A percentile compares a stretch with the other conserved stretches of the same genome.
Conservation (phyloP, 2,888 invertebrate species). For the Meiosimyza platycephala region DNA sequence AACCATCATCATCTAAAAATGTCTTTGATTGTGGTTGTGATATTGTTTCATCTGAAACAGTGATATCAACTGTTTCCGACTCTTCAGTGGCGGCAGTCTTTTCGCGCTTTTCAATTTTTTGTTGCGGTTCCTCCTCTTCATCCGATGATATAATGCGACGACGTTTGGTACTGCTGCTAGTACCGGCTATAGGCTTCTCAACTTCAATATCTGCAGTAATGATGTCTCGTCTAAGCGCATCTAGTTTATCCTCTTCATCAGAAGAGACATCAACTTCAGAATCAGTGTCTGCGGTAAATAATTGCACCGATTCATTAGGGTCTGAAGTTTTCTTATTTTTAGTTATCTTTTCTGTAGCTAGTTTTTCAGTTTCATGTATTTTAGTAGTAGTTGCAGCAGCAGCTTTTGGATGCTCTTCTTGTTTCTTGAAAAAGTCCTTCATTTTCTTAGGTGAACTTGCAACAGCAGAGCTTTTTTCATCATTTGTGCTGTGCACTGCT, state of each 20-base stretch:
- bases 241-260: constrained; percentile 62
- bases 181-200: constrained; percentile 43
- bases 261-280: constrained; percentile 51
- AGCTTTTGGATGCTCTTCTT: constrained; percentile 39
- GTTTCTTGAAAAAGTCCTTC: constrained; percentile 49
- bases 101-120: constrained; percentile 46
- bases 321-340: constrained; percentile 31
- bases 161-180: constrained; percentile 42
- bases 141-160: constrained; percentile 62
- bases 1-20: constrained; percentile 63
- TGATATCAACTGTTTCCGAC: constrained; percentile 11
- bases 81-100: not conserved
- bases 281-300: constrained; percentile 48
- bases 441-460: constrained; percentile 48
- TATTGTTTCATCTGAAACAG: constrained; percentile 39
- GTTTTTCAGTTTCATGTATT: not conserved
- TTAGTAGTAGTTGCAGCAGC: constrained; percentile 39
- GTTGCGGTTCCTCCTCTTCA: constrained; percentile 51
- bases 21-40: constrained; percentile 53
- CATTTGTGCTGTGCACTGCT: constrained; percentile 22
- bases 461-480: constrained; percentile 36
- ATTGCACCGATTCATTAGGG: constrained; percentile 56
- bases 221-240: constrained; percentile 55
- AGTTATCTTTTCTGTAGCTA: constrained; percentile 42
- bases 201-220: constrained; percentile 51